Evolutionary conservation across 2,113 vertebrate species (phyloP), one percentile per base, ranked within the genome.

Genomic region (Toxostoma redivivum): DNA sequence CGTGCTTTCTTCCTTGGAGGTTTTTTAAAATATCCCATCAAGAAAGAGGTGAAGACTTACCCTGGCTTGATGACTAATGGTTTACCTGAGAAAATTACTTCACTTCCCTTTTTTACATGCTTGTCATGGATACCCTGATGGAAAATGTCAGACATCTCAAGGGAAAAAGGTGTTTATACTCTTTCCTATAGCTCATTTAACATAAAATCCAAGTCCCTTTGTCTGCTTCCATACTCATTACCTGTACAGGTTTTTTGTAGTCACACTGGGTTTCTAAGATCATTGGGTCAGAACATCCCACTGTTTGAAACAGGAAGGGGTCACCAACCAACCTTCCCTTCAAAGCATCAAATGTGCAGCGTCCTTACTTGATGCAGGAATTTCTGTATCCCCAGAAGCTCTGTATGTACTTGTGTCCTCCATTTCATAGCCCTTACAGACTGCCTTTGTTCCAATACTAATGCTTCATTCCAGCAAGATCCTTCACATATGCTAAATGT

Each of bases 401-500:
- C n/a, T 5, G 2, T 45, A 9, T n/a, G 7, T 85, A 19, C 65
- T 85, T 12, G 31, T 72, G 53, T 56, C 58, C 20, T 65, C 24
- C 35, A 22, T 84, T 85, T 78, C 0, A 0, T 24, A 87, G 56
- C 80, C 37, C 31, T 87, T 66, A n/a, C 45, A 70, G 78, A 28
- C 44, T 0, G 4, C 44, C 58, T 83, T 69, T 87, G 33, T 86
- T 95, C 40, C n/a, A 38, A 27, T 61, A 40, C 31, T 81, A 77
- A 73, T 85, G 53, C 71, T 85, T 95, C 82, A 90, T 88, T 94
- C 70, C 92, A 91, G 57, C 40, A 71, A 87, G 87, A 94, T 92
- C 90, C 90, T 81, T 92, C 81, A 82, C 91, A 95, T 91, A 94
- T 94, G 88, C 90, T 92, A 67, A 82, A 80, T 38, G 6, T 85